Evolutionary conservation across 2,113 vertebrate species (phyloP).

Genomic region (Turnix velox): DNA sequence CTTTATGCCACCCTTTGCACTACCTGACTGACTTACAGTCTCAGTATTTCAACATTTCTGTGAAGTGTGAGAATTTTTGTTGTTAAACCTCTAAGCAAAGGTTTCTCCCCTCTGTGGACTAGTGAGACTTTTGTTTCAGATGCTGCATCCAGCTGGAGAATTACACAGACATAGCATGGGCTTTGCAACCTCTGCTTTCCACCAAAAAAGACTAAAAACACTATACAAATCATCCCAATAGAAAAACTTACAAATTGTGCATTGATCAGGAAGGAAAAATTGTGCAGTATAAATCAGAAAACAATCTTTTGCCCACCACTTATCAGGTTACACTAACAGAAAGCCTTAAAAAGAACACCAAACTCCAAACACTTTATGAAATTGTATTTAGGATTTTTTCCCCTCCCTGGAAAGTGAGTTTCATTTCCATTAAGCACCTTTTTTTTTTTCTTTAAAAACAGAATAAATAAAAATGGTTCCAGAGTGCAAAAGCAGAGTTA

Average conservation of each 20-base stretch:
- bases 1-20: not conserved
- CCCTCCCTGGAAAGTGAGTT: not conserved
- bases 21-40: not conserved
- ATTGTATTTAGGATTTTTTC: not conserved
- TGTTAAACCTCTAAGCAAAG: not conserved
- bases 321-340: not conserved
- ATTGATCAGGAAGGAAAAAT: not conserved
- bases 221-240: not conserved
- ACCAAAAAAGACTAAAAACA: not conserved
- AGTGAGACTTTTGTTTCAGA: not conserved
- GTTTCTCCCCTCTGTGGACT: not conserved
- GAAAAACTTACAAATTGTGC: not conserved
- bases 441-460: not conserved
- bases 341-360: not conserved
- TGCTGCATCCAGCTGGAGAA: not conserved
- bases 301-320: not conserved
- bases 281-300: not conserved
- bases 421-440: not conserved
- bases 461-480: not conserved
- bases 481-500: conserved; percentile 9
- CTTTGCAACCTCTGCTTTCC: not conserved
- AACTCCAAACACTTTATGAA: not conserved
- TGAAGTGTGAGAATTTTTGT: not conserved
- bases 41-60: not conserved
- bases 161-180: not conserved